Evolutionary conservation across 1,140 invertebrate species (phyloP).

Genomic region (Pteromalus puparum): DNA sequence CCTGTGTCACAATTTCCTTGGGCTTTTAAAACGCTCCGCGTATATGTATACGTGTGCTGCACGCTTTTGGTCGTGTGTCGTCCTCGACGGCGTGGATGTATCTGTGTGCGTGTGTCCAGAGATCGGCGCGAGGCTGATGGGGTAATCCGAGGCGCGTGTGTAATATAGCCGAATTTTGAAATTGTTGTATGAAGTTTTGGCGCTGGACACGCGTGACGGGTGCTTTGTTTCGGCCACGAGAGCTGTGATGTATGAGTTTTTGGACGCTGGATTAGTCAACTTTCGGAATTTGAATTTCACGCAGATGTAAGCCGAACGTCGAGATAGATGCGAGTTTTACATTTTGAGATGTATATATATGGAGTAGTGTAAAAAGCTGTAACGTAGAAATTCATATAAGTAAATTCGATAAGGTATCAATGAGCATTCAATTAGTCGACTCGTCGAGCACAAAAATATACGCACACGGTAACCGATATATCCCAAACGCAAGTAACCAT

Average conservation of each 20-base stretch:
- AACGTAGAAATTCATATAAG: no score
- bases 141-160: neutral
- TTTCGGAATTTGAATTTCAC: neutral
- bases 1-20: slow-evolving; percentile 42
- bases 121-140: neutral
- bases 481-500: neutral
- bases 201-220: no score
- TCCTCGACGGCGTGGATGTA: neutral
- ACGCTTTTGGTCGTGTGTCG: neutral
- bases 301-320: no score
- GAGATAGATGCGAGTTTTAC: no score
- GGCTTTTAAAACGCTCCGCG: slow-evolving; percentile 9
- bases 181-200: neutral
- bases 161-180: slow-evolving; percentile 4
- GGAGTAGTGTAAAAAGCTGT: no score
- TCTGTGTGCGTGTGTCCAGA: neutral
- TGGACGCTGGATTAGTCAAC: neutral
- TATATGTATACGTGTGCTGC: neutral
- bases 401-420: no score
- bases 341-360: no score
- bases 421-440: neutral
- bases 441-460: neutral
- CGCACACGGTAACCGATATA: neutral
- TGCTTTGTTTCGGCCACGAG: neutral
- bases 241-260: neutral